Base-by-base conservation (phyloP, 2,113 vertebrate species). In the Lipotes vexillifer region DNA sequence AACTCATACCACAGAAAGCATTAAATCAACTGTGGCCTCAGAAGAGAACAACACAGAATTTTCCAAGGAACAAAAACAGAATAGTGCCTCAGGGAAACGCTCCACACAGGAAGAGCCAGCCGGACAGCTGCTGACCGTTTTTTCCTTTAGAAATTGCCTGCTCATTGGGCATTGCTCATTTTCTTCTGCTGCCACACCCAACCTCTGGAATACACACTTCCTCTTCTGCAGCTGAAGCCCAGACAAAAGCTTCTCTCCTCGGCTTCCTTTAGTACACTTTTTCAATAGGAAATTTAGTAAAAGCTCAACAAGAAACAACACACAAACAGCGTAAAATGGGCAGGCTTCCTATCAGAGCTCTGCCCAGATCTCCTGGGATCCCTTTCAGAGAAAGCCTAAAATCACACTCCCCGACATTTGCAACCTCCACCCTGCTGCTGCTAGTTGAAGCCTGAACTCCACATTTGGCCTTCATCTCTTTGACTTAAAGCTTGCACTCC, bases 51-150 rank as follows among this genome's bases (percentile, higher is more conserved):
- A 55, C 21, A n/a, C 55, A 65, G 55, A 68, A 83, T 72, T 96
- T 96, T 88, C 93, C 68, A 69, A 90, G 87, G 36, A 91, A 68
- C 33, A 46, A 65, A 91, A 96, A 4, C 68, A 83, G 83, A 90
- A 82, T 14, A 69, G 46, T 52, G 61, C 91, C 72, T 83, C 10
- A 21, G 68, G 80, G 74, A 92, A 96, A 36, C 36, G 77, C 59
- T 87, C 2, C 1, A 66, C 65, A 20, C 25, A 18, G 59, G 55
- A 46, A 49, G 33, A 89, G 74, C 29, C 55, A 18, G 49, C 68
- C 4, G 2, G 33, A 55, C 87, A 69, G n/a, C 52, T 9, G 9
- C 68, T 29, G 13, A 31, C 68, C 57, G 59, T 75, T 80, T 27
- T 38, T n/a, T 49, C 57, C 66, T 36, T 44, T 46, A 57, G 89